Base-by-base conservation (phyloP, 2,888 invertebrate species). In the Eupithecia dodoneata region DNA sequence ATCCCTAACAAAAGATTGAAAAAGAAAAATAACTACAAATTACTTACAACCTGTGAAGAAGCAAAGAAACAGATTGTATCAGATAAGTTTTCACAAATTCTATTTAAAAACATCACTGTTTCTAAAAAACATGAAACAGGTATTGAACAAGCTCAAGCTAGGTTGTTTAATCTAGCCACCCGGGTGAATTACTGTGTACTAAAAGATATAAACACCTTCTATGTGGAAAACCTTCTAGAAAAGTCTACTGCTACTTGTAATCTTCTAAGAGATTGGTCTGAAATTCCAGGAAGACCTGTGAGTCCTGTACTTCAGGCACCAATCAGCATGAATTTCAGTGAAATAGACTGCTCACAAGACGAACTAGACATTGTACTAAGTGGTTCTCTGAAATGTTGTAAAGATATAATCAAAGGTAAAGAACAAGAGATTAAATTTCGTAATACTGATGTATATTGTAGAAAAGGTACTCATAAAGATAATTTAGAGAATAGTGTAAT, bases 221-320 rank as follows among this genome's bases (percentile, higher is more conserved):
- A 96, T 89, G 90, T 96, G 4, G 80, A 87, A 30, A 86, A 91
- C 76, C 87, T 96, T 69, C 84, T 97, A 69, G 91, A 95, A 78
- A 91, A 91, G 71, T 89, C 91, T 55, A 83, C 73, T 69, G 85
- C 87, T 69, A 91, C 89, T 81, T 95, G 96, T 42, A 89, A 90
- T 86, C 90, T 96, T 74, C 87, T 97, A n/a, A 96, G 93, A 88
- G 93, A 96, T 84, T 97, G 97, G 96, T 87, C 91, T 44, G 85
- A 91, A 71, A 97, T 97, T 83, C 96, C 96, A 5, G 97, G 97
- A 0, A 92, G 97, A 76, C 96, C 96, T 72, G 83, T 85, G 13
- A 96, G 96, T 74, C 97, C 97, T 1, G 81, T 84, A 49, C 77
- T 83, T 77, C 80, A 79, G 76, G 80, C 88, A 71, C 66, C 77